Base-by-base conservation (phyloP, 2,888 invertebrate species). In the Lampropteryx suffumata region DNA sequence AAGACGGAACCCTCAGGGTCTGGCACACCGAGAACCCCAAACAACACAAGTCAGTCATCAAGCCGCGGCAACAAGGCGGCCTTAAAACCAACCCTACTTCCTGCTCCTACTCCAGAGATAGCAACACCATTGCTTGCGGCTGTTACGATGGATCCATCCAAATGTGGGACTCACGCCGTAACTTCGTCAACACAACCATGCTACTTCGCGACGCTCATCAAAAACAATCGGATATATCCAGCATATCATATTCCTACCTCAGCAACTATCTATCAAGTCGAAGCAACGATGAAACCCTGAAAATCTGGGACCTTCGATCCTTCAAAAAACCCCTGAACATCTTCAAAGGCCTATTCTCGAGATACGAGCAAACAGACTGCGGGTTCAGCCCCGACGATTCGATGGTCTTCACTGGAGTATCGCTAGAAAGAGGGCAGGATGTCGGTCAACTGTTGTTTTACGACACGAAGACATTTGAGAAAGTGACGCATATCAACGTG, bases 61-160 rank as follows among this genome's bases (percentile, higher is more conserved):
- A 99, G 80, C 95, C 97, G 0, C 84, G 97, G 6, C 95, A 96
- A 0, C 94, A 93, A 65, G 96, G 95, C 49, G 99, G 99, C 0
- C 88, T 98, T 0, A 95, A 95, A 74, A 95, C 96, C 0, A 92
- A 94, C 51, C 98, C 98, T 0, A 96, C 96, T 0, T 91, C 97
- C 0, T 97, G 97, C 74, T 90, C 93, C 0, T 98, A 95, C 74
- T 97, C 95, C 37, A 90, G 95, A 47, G 97, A 98, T 71, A 98
- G 98, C 0, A 94, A 94, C 46, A 92, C 96, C 0, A 95, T 99
- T 3, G 96, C 96, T 0, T 96, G 97, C 49, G 99, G 96, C 0
- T 99, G 99, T 73, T 93, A 92, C 34, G 99, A 99, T 82, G 99
- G 99, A 0, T 97, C 97, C 0, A 93, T 99, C 44, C 99, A 99